Base-by-base conservation (phyloP, 2,797 vertebrate species). In the Lepus townsendii region DNA sequence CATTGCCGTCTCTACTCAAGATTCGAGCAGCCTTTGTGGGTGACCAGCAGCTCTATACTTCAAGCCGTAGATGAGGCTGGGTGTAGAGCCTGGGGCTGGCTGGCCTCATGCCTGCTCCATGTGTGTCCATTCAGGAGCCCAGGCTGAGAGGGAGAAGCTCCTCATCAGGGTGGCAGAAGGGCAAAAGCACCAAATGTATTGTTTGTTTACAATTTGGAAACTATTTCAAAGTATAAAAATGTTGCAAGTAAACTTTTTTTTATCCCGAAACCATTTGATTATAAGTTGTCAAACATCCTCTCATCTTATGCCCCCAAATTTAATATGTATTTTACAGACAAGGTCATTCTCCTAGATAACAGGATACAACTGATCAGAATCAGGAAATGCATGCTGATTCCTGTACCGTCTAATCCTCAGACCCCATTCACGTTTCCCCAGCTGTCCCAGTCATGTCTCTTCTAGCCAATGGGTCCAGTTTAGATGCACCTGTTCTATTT, bases 171-270 rank as follows among this genome's bases (percentile, higher is more conserved):
- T 54, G 76, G 47, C 4, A 60, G 66, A 91, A 65, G 22, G 14
- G 14, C 26, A 50, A 84, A 88, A 90, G 54, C 12, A 35, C 12
- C 20, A 60, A 60, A 7, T 50, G 65, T 14, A 1, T 35, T 85
- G 72, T n/a, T 24, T 69, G 66, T 14, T 79, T 50, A 90, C n/a
- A 91, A 75, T 9, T 84, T 80, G 71, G 57, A 92, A 79, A 57
- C n/a, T 20, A 86, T 73, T 63, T 89, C 38, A 72, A 87, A 85
- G 35, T 32, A 71, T 3, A 60, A 38, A 38, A 90, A 80, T n/a
- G 3, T 35, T 63, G 19, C 2, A 76, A 54, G 8, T n/a, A 52
- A 9, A 68, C 26, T 38, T 54, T 57, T 20, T 9, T 69, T 89
- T 88, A 32, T 62, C 78, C 52, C 60, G 75, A 22, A 66, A 79